Percentiles rank a stretch among this genome's conserved stretches.
Conservation (phyloP, 2,888 invertebrate species). For the Marasmarcha lunaedactyla region DNA sequence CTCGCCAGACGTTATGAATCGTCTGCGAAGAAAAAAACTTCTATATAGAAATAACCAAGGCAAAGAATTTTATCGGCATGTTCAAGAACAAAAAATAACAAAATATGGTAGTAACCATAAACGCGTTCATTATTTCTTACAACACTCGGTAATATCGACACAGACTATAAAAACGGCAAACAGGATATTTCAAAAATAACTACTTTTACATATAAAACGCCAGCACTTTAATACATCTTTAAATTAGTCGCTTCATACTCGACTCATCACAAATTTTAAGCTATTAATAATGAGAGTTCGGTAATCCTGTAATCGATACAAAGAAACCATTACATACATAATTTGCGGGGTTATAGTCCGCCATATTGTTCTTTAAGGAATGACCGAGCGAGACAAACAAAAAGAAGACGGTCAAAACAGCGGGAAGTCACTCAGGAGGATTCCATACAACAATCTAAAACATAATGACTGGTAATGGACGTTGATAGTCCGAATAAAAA, state of each 20-base stretch:
- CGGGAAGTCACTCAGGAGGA: slow-evolving; percentile 35
- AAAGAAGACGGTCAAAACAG: slow-evolving; percentile 30
- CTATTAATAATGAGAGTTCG: slow-evolving; percentile 23
- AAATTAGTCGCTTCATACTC: slow-evolving; percentile 18
- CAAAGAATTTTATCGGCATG: slow-evolving; percentile 18
- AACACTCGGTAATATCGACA: slow-evolving; percentile 19
- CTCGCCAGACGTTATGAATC: slow-evolving; percentile 1
- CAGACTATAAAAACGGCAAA: slow-evolving; percentile 17
- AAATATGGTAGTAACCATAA: slow-evolving; percentile 9
- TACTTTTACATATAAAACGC: too few relatives aligned
- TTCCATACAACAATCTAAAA: slow-evolving; percentile 40
- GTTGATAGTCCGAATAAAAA: slow-evolving; percentile 38
- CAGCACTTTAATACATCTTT: slow-evolving; percentile 7
- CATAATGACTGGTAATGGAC: slow-evolving; percentile 54
- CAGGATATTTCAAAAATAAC: slow-evolving; percentile 3
- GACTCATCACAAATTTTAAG: slow-evolving; percentile 22
- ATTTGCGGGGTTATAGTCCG: slow-evolving; percentile 20
- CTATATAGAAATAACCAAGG: slow-evolving; percentile 14
- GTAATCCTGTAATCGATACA: slow-evolving; percentile 17
- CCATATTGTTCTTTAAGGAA: slow-evolving; percentile 16
- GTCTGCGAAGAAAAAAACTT: slow-evolving; percentile 6
- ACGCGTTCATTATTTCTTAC: slow-evolving; percentile 21
- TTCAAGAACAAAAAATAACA: slow-evolving; percentile 15
- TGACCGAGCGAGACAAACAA: slow-evolving; percentile 19
- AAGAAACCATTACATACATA: slow-evolving; percentile 6